A percentile compares a stretch with the other conserved stretches of the same genome.
Conservation (phyloP, 2,888 invertebrate genomes). For the Caradrina kadenii region DNA sequence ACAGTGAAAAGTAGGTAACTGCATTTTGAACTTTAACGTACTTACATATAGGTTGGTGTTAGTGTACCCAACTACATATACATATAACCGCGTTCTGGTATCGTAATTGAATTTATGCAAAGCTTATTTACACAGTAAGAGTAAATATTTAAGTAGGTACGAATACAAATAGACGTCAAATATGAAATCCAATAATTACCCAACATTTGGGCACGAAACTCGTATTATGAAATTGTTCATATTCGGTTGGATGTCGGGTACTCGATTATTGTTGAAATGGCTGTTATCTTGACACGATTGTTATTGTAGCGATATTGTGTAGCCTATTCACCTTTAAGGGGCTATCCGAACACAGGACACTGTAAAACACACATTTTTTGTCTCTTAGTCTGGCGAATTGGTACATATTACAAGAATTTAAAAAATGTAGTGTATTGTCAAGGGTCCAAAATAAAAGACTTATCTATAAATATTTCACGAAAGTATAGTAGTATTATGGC, state of each 20-base stretch:
- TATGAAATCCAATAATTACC: slow-evolving; percentile 36
- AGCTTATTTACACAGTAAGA: background rate
- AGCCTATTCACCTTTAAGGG: slow-evolving; percentile 11
- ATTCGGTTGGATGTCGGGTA: slow-evolving; percentile 19
- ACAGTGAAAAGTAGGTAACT: slow-evolving; percentile 3
- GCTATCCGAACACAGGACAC: too few species aligned
- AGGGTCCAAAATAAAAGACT: too few species aligned
- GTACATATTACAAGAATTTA: too few species aligned
- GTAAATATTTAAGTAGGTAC: slow-evolving; percentile 6
- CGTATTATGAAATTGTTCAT: slow-evolving; percentile 14
- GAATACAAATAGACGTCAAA: background rate
- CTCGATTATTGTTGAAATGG: slow-evolving; percentile 16
- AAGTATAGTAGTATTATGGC: too few species aligned
- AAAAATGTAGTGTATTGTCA: too few species aligned
- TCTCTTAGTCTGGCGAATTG: too few species aligned
- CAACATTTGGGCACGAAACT: slow-evolving; percentile 9
- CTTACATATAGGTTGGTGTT: background rate
- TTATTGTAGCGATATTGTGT: slow-evolving; percentile 19
- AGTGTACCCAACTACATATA: background rate
- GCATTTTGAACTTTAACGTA: slow-evolving; percentile 6
- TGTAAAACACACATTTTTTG: too few species aligned
- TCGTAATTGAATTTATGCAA: slow-evolving; percentile 25
- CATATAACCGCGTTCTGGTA: background rate
- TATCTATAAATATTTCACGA: too few species aligned
- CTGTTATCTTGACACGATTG: slow-evolving; percentile 42